A percentile compares a stretch with the other conserved stretches of the same genome.
Evolutionary conservation across 1,140 invertebrate genomes (phyloP).

Genomic region (Drosophila melanica): DNA sequence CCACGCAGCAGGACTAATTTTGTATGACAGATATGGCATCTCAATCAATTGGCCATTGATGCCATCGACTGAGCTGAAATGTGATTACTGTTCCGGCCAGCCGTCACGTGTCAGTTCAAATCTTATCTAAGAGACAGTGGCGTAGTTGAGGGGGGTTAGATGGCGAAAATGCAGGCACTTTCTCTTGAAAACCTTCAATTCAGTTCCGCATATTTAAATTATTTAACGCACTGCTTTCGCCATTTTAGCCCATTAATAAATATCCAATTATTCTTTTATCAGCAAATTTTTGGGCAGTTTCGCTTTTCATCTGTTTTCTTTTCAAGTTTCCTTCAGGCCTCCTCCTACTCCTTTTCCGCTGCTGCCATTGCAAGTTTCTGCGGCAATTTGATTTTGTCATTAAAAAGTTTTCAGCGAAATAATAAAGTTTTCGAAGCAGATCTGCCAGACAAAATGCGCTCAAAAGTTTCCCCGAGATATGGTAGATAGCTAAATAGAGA

Average conservation of each 20-base stretch:
- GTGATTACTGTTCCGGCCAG: too few relatives aligned
- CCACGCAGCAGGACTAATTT: too few relatives aligned
- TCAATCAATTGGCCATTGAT: too few relatives aligned
- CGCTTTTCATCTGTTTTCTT: conserved; percentile 11
- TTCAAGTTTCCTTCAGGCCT: not conserved
- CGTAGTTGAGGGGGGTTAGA: too few relatives aligned
- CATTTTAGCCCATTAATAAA: not conserved
- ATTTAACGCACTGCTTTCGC: not conserved
- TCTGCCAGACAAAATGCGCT: conserved; percentile 85
- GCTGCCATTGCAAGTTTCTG: conserved; percentile 87
- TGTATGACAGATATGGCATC: too few relatives aligned
- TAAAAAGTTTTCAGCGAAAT: conserved; percentile 86
- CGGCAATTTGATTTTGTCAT: conserved; percentile 84
- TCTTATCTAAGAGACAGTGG: too few relatives aligned
- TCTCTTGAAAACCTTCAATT: not conserved
- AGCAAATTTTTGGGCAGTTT: conserved; percentile 86
- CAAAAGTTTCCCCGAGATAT: conserved; percentile 31
- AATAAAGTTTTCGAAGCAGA: conserved; percentile 86
- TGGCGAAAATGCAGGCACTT: too few relatives aligned
- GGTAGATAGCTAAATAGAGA: not conserved
- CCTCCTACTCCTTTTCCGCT: not conserved
- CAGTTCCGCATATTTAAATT: conserved; percentile 70
- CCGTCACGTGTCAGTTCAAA: too few relatives aligned
- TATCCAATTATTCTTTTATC: conserved; percentile 85
- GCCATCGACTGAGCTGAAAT: too few relatives aligned